Evolutionary conservation across 2,888 invertebrate genomes (phyloP), one percentile per base, ranked within the genome.

Genomic region (Himalopsyche japonica): DNA sequence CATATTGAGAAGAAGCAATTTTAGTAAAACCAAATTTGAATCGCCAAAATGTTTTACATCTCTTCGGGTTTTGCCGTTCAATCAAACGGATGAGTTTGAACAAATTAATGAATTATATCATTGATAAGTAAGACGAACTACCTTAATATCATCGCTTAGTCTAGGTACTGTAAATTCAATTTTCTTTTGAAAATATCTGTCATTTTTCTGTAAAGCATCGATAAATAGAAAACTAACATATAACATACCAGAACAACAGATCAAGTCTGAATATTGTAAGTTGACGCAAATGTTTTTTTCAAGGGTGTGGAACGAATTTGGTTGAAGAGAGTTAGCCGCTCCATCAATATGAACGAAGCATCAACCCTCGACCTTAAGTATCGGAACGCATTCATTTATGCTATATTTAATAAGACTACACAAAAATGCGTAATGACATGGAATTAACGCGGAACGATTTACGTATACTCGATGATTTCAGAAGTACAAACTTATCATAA

Each of bases 241-340:
- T 37, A 37, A 8, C 7, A 7, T 43, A 15, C 1, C 15, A 43
- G 15, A 37, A 20, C 24, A 34, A 37, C 81, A 76, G 78, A n/a
- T 37, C 18, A 78, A 18, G 57, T 20, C 3, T 20, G 4, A 79
- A 12, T 48, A 5, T 83, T 76, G 70, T 79, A 37, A 48, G 83
- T 48, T 34, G 57, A 43, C 43, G 82, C 78, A 79, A 57, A 57
- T 57, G 12, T 78, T 49, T 34, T 32, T 43, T 37, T 27, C n/a
- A 27, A 27, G 81, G 30, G 49, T 77, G 30, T 78, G 78, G 32
- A 82, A 78, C 78, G 78, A 82, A 82, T 82, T 34, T 30, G 34
- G 32, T 30, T 32, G 30, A 1, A 76, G 30, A 15, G 34, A 30
- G 78, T 27, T 57, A 76, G 32, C 15, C 30, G 49, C 76, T 77